A percentile compares a stretch with the other conserved stretches of the same genome.
phyloP scores from a whole-genome alignment of 2,797 vertebrate species.

The Allobates femoralis region DNA sequence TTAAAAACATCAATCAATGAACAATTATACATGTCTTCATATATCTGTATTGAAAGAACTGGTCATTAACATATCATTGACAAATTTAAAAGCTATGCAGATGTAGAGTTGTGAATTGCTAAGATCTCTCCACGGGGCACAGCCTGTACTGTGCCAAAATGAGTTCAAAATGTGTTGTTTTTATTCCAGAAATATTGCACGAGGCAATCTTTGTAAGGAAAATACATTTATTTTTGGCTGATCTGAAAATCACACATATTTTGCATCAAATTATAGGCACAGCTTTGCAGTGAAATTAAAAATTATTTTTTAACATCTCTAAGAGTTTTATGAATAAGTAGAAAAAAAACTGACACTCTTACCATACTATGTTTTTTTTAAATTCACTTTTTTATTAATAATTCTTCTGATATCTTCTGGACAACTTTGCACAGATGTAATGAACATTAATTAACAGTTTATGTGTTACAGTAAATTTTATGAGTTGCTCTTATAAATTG shows the following conservation, averaged over 20 bases:
- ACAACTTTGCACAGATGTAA: no score
- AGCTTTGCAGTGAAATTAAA: slow-evolving; percentile 22
- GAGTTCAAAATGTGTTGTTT: slow-evolving; percentile 36
- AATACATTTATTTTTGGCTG: slow-evolving; percentile 38
- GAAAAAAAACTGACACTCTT: not conserved
- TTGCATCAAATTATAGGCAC: slow-evolving; percentile 40
- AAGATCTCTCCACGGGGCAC: slow-evolving; percentile 23
- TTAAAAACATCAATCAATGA: slow-evolving; percentile 28
- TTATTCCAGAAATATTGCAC: slow-evolving; percentile 44
- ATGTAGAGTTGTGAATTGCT: slow-evolving; percentile 18
- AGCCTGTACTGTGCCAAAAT: slow-evolving; percentile 19
- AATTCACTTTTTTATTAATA: no score
- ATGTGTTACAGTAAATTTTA: no score
- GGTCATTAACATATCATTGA: slow-evolving; percentile 30
- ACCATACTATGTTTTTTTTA: not conserved
- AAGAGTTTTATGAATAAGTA: not conserved
- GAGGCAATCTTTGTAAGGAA: slow-evolving; percentile 26
- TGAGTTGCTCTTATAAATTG: no score
- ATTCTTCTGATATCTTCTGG: no score
- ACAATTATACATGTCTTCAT: slow-evolving; percentile 12
- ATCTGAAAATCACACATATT: slow-evolving; percentile 41
- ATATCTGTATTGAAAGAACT: slow-evolving; percentile 1
- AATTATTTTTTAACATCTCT: not conserved
- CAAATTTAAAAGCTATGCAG: slow-evolving; percentile 28
- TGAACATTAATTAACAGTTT: no score